These are phyloP conservation scores for Papilio polyxenes DNA, from an alignment of 1,140 invertebrate species.

Conservation along the genomic window DNA sequence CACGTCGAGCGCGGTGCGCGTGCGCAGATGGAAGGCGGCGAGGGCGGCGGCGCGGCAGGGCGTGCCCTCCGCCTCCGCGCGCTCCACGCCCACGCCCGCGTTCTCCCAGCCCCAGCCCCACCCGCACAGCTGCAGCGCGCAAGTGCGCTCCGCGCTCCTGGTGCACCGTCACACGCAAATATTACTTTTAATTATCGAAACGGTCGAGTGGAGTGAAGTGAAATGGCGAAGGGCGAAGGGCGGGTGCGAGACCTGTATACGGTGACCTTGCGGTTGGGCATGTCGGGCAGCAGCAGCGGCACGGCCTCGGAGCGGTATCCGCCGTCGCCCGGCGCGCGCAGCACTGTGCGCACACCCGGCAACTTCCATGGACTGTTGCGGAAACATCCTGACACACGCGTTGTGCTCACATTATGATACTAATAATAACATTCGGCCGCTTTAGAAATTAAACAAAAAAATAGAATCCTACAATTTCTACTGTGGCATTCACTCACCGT, in stretches of 20 bases:
- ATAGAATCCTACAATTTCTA: background rate
- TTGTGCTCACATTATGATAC: background rate
- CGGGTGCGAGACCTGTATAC: slow-evolving; percentile 77
- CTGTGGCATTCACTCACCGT: slow-evolving; percentile 72
- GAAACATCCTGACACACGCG: slow-evolving; percentile 73
- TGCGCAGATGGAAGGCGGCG: slow-evolving; percentile 93
- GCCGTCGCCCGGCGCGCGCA: slow-evolving; percentile 72
- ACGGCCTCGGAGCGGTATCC: slow-evolving; percentile 81
- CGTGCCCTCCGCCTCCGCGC: slow-evolving; percentile 84
- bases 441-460: too few species aligned
- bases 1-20: slow-evolving; percentile 92
- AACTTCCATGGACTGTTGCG: slow-evolving; percentile 82
- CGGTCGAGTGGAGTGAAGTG: background rate
- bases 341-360: slow-evolving; percentile 85
- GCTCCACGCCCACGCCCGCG: slow-evolving; percentile 81
- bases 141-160: slow-evolving; percentile 88
- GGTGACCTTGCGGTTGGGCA: slow-evolving; percentile 68
- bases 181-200: too few species aligned
- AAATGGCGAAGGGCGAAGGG: slow-evolving; percentile 37
- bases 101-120: slow-evolving; percentile 89
- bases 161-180: too few species aligned
- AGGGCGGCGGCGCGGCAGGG: slow-evolving; percentile 94
- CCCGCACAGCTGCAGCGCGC: slow-evolving; percentile 91
- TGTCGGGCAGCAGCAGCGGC: slow-evolving; percentile 80
- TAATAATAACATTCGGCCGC: too few species aligned